Percentiles rank a stretch among this genome's conserved stretches.
Evolutionary conservation across 1,140 invertebrate species (phyloP).

Genomic region (Scaptomyza hsui): DNA sequence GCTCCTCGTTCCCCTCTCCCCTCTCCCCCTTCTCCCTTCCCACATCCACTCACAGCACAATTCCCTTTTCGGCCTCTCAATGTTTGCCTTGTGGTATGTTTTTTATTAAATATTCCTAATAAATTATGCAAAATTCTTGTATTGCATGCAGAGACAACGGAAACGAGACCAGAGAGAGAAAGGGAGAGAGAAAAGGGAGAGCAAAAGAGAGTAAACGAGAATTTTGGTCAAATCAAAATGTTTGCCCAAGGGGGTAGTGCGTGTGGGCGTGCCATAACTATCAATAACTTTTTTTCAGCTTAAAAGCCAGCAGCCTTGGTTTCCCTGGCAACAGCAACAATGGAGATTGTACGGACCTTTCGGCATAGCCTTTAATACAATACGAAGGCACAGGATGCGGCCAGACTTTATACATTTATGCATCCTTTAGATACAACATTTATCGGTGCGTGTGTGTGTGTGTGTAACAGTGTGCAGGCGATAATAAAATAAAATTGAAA

Average conservation of each 20-base stretch:
- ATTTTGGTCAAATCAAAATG: conserved; percentile 64
- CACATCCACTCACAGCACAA: conserved; percentile 3
- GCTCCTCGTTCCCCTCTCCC: neutral
- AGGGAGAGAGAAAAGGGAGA: neutral
- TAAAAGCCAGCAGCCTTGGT: conserved; percentile 38
- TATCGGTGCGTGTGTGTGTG: neutral
- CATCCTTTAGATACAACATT: conserved; percentile 39
- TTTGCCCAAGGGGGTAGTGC: conserved; percentile 32
- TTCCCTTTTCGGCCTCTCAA: conserved; percentile 40
- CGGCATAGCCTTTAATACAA: conserved; percentile 59
- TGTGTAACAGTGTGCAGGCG: conserved; percentile 3
- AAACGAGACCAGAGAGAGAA: conserved; percentile 9
- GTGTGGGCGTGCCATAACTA: conserved; percentile 72
- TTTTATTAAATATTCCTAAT: conserved; percentile 82
- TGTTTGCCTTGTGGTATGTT: conserved; percentile 76
- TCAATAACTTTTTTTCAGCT: conserved; percentile 68
- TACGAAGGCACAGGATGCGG: conserved; percentile 66
- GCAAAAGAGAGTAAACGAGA: conserved; percentile 19
- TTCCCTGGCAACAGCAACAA: conserved; percentile 21
- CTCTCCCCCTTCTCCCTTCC: neutral
- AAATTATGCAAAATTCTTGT: conserved; percentile 79
- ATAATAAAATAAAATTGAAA: conserved; percentile 82
- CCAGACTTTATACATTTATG: conserved; percentile 45
- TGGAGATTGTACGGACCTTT: conserved; percentile 32
- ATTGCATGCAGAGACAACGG: conserved; percentile 52